Evolutionary conservation across 2,888 invertebrate genomes (phyloP), one percentile per base, ranked within the genome.

Genomic region (Eupithecia tripunctaria): DNA sequence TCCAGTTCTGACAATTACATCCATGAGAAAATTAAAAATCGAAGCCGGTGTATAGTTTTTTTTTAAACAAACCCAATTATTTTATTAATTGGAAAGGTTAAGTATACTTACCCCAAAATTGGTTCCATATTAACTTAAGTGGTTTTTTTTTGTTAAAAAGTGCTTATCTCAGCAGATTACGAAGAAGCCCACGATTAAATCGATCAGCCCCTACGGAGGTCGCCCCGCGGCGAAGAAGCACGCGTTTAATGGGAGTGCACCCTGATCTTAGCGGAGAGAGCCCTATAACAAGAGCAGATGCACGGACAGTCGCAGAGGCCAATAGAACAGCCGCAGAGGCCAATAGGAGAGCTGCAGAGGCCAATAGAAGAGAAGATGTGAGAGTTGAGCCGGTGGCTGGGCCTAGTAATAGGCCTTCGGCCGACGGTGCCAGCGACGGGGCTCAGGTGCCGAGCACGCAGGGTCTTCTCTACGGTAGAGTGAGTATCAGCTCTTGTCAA

Each of bases 391-490:
- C 71, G 43, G 71, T 70, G 25, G 68, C 72, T 14, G 73, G 71
- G 43, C 70, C 69, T 12, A 70, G 73, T n/a, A 63, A 63, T 47
- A 43, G 25, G 69, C 65, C 51, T 71, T 71, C 47, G 64, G 64
- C 21, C 7, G 64, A 12, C 4, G 64, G 72, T 65, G 72, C 78
- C 29, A 70, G 71, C 27, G 32, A 63, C 8, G 21, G 2, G n/a
- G 25, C 10, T 3, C 32, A 38, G 4, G 63, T n/a, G n/a, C n/a
- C n/a, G n/a, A n/a, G n/a, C n/a, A n/a, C 12, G 72, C 68, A 2
- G 72, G 75, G 71, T 0, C 74, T 60, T 27, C 71, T 82, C 36
- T 78, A 80, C 25, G 75, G 75, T n/a, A 82, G 78, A 78, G 82
- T 84, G 80, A 78, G 80, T 81, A 81, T n/a, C n/a, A n/a, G n/a